Evolutionary conservation across 2,888 invertebrate genomes (phyloP), one percentile per base, ranked within the genome.

Genomic region (Tuta absoluta): DNA sequence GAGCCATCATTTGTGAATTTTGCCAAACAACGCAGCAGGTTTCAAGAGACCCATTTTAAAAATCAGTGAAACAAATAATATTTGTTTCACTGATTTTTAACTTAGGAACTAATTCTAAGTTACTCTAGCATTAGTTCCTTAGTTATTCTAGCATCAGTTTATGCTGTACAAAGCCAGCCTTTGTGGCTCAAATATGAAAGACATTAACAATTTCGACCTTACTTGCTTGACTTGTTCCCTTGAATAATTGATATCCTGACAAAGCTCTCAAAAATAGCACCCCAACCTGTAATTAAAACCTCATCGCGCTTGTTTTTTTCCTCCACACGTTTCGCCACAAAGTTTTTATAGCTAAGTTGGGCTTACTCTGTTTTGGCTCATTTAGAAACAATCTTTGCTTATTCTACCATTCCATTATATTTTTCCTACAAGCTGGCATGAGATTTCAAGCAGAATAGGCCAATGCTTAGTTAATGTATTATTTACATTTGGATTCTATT

Each of bases 311-410:
- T 23, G 33, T 53, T 51, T 71, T 72, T 72, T 71, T 69, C 72
- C 64, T 66, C 58, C 63, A 68, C 67, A 69, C 76, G 76, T 78
- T 80, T 74, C 71, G 76, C 80, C 81, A 71, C 81, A 82, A 86
- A 83, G 76, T 84, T 86, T 85, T 82, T 80, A 79, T 78, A 78
- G 76, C 72, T 72, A 77, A 81, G 76, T 80, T 81, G 75, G 78
- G 84, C 72, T 69, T 73, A 74, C 86, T 87, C 86, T 88, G 86
- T 86, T 80, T 75, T 76, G 78, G 75, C 86, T 88, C 89, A 89
- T 89, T 91, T 87, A 90, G 87, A 91, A 90, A 89, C 91, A 90
- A 91, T 91, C 86, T 86, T 76, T 41, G 2, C 8, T 33, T 33
- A 8, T 10, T 28, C 2, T 28, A 2, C 5, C 33, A 33, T 33